These are phyloP conservation scores for Microcebus griseorufus DNA, from an alignment of 2,113 vertebrate genomes.

Conservation along the genomic window DNA sequence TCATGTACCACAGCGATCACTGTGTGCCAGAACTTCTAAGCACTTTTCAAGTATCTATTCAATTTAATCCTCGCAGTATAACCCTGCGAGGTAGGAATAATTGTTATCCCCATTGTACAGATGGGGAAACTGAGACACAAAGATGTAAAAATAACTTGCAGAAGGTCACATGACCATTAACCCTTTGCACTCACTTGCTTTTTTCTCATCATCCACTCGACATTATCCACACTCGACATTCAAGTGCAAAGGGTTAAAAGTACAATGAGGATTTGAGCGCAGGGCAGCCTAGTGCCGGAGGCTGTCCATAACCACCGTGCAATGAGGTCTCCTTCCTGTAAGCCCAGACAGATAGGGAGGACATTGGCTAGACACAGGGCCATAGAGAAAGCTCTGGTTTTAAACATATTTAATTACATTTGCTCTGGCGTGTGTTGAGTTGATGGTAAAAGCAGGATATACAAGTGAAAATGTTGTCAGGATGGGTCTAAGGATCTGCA, in stretches of 20 bases:
- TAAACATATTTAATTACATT: neutral
- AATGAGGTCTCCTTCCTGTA: too few relatives aligned
- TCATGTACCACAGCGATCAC: neutral
- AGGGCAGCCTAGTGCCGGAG: neutral
- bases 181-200: too few relatives aligned
- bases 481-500: neutral
- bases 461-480: neutral
- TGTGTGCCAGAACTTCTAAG: neutral
- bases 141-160: neutral
- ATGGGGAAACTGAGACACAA: neutral
- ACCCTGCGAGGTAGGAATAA: neutral
- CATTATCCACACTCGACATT: too few relatives aligned
- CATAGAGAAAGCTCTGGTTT: neutral
- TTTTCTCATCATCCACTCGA: too few relatives aligned
- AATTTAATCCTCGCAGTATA: neutral
- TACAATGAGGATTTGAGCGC: neutral
- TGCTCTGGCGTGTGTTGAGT: neutral
- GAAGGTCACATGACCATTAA: too few relatives aligned
- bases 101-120: neutral
- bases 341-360: neutral
- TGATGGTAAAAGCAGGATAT: neutral
- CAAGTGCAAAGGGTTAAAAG: too few relatives aligned
- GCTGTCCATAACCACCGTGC: neutral
- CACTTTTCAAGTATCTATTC: neutral
- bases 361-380: too few relatives aligned